phyloP scores from a whole-genome alignment of 2,888 invertebrate species.

The Xanthorhoe designata region DNA sequence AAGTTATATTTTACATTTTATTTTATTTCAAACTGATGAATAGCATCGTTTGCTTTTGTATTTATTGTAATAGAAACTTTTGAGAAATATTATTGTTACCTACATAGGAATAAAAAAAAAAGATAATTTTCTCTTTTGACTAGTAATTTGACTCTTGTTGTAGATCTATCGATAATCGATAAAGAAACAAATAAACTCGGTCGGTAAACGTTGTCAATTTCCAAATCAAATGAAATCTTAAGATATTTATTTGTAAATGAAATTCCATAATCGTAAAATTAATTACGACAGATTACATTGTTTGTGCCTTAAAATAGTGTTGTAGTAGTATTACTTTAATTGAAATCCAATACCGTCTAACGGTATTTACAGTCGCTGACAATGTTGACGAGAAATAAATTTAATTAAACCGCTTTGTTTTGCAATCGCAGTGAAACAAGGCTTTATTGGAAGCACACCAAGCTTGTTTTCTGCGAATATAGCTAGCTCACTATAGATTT shows the following conservation, averaged over 20 bases:
- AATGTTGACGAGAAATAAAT: slow-evolving; percentile 52
- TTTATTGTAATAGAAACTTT: background rate
- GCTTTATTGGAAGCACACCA: slow-evolving; percentile 54
- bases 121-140: too few relatives aligned
- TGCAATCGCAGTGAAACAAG: slow-evolving; percentile 45
- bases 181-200: too few relatives aligned
- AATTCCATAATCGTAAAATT: too few relatives aligned
- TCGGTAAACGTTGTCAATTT: too few relatives aligned
- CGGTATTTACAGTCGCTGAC: slow-evolving; percentile 34
- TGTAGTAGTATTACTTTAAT: background rate
- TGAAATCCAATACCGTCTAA: slow-evolving; percentile 34
- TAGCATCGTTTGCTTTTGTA: slow-evolving; percentile 28
- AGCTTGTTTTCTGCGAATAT: background rate
- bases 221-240: too few relatives aligned
- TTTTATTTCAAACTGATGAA: slow-evolving; percentile 45
- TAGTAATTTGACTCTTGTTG: too few relatives aligned
- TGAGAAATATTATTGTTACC: background rate
- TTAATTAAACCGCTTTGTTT: slow-evolving; percentile 63
- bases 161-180: too few relatives aligned
- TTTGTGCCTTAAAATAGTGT: background rate
- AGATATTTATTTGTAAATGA: too few relatives aligned
- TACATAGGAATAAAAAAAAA: too few relatives aligned
- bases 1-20: slow-evolving; percentile 45
- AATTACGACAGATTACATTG: too few relatives aligned
- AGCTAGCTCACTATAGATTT: slow-evolving; percentile 5